Base-by-base conservation (phyloP, 2,113 vertebrate species). In the Atractosteus spatula region DNA sequence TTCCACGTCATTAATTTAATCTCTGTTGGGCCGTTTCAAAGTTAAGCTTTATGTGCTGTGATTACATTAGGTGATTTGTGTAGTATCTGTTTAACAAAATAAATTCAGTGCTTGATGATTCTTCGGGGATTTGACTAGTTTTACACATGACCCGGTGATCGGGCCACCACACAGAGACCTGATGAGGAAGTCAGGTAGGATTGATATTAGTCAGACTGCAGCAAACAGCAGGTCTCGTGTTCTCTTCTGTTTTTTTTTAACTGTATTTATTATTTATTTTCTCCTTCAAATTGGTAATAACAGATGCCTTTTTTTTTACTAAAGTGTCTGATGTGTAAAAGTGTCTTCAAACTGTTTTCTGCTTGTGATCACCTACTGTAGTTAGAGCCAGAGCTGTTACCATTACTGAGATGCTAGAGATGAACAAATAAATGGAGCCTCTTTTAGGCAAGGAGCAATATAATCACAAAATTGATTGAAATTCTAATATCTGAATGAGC, bases 51-150 rank as follows among this genome's bases (percentile, higher is more conserved):
- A 85, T 82, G 83, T 75, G 88, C 55, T 81, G 56, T 83, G 88
- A 91, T 93, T 87, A 86, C 80, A 82, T 81, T 76, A 89, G 89
- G 90, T 89, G 90, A 91, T 91, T 86, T 77, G 84, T 88, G 85
- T 87, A 73, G 81, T 73, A 82, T 81, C 81, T 78, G 77, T 69
- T 59, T 81, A 88, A 90, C 83, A 82, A 87, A 91, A 90, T 81
- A 78, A 86, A 78, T 77, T 78, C 84, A 13, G 69, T 71, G 71
- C 62, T 84, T 85, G 83, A 86, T 56, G 78, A 78, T 84, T 87
- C 89, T 72, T 0, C 0, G 0, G 85, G 84, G 86, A 79, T 71
- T 79, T 80, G 80, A 80, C 54, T 43, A 12, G 74, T 45, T 65
- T 62, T 56, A 75, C 80, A 79, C 79, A 86, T 85, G 78, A 87